Evolutionary conservation across 2,888 invertebrate genomes (phyloP), one percentile per base, ranked within the genome.

Genomic region (Drosophila infuscata): DNA sequence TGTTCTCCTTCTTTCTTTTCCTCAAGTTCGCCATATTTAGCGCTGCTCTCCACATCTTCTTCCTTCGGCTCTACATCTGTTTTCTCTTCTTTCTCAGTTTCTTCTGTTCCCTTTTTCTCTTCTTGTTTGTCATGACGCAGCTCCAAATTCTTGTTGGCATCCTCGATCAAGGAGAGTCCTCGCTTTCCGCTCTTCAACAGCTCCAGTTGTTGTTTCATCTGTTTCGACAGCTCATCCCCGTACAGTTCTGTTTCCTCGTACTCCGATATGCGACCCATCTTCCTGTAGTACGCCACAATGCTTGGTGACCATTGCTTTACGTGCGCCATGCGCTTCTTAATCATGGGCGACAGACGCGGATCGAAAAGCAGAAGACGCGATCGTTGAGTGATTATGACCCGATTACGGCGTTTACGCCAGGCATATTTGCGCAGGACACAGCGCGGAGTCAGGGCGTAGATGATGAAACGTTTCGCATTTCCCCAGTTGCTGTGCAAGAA

Each of bases 171-270:
- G 0, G 88, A 83, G 3, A 89, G 63, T 0, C 73, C 84, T 0
- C 92, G 84, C 48, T 92, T 92, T 12, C 89, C 80, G 52, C 70
- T 91, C 67, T 91, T 92, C 1, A 93, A 68, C 38, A 93, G 63
- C 68, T 92, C 91, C 56, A 93, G 78, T 59, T 93, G 93, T 49
- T 93, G 83, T 63, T 92, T 93, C 68, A 93, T 70, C 64, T 92
- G 88, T 65, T 91, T 91, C 59, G 90, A 89, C 11, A 93, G 74
- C 65, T 92, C 91, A 17, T 91, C 90, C n/a, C 81, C 84, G 35
- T 88, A 91, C 8, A 78, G 17, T 56, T 76, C 83, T 41, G 72
- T 90, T 74, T 90, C 91, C 64, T 90, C 83, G 58, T 85, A 80
- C 63, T 91, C 88, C 12, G 77, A 75, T 7, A 79, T 66, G 8